Conservation (phyloP, 2,797 vertebrate genomes). For the Ctenochaetus hawaiiensis region DNA sequence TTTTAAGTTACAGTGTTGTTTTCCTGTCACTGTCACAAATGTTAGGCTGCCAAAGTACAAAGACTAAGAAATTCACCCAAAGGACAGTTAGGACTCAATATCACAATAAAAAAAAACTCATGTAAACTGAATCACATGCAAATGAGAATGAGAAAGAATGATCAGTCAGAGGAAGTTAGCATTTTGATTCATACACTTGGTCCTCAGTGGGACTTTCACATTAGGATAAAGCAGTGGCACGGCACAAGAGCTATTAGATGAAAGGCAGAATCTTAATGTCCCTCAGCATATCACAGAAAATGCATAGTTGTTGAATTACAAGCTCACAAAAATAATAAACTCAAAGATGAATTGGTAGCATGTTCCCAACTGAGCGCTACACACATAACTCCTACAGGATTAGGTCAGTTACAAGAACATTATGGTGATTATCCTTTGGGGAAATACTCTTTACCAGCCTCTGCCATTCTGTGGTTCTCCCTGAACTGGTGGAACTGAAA, state of each 20-base stretch:
- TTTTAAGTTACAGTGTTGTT: too few species aligned
- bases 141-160: too few species aligned
- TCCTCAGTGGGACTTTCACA: not conserved
- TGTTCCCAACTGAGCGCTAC: too few species aligned
- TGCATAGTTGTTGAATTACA: not conserved
- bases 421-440: constrained; percentile 43
- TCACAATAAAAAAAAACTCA: too few species aligned
- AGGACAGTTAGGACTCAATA: not conserved
- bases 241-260: not conserved
- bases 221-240: not conserved
- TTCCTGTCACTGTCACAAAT: not conserved
- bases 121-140: too few species aligned
- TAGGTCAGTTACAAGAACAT: constrained; percentile 28
- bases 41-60: not conserved
- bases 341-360: too few species aligned
- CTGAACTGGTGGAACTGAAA: constrained; percentile 42
- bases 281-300: not conserved
- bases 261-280: too few species aligned
- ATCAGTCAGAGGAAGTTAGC: too few species aligned
- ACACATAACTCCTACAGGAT: not conserved
- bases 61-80: not conserved
- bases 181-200: too few species aligned
- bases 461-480: constrained; percentile 29
- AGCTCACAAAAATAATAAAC: not conserved
- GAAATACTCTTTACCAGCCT: constrained; percentile 34